These are phyloP conservation scores for Sminthurides bifidus DNA, from an alignment of 1,140 invertebrate species.

Conservation along the genomic window DNA sequence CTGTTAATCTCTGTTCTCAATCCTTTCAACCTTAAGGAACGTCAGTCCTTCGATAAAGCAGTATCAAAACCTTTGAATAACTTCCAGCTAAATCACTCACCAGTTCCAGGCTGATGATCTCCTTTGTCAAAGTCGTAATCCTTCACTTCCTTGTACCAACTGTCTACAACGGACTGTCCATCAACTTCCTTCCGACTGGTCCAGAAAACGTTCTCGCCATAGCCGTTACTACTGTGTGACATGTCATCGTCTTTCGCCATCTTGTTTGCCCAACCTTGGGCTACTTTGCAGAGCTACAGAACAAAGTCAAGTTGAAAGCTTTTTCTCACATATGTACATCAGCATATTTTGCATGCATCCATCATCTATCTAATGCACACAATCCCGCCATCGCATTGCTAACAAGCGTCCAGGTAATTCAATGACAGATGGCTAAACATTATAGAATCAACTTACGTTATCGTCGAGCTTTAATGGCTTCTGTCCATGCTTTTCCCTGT, in stretches of 20 bases:
- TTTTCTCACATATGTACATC: neutral
- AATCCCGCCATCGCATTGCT: neutral
- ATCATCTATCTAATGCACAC: neutral
- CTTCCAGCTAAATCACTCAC: constrained; percentile 1
- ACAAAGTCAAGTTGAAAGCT: neutral
- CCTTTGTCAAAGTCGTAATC: constrained; percentile 30
- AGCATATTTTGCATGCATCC: neutral
- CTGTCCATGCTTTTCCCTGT: constrained; percentile 58
- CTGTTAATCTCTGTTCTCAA: neutral
- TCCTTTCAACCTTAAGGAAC: too few species aligned
- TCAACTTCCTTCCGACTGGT: constrained; percentile 24
- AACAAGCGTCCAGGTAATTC: neutral
- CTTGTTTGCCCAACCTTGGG: constrained; percentile 44
- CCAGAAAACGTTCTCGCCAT: constrained; percentile 30
- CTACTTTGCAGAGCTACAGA: constrained; percentile 33
- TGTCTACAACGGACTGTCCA: constrained; percentile 58
- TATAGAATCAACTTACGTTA: constrained; percentile 43
- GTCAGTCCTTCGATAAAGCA: too few species aligned
- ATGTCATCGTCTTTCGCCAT: constrained; percentile 38
- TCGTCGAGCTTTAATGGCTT: constrained; percentile 48
- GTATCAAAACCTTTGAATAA: neutral
- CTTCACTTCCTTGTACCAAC: constrained; percentile 56
- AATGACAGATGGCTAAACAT: neutral
- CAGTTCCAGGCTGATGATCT: constrained; percentile 22
- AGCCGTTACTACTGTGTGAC: constrained; percentile 36